Evolutionary conservation across 2,888 invertebrate genomes (phyloP).

Genomic region (Athripsodes cinereus): DNA sequence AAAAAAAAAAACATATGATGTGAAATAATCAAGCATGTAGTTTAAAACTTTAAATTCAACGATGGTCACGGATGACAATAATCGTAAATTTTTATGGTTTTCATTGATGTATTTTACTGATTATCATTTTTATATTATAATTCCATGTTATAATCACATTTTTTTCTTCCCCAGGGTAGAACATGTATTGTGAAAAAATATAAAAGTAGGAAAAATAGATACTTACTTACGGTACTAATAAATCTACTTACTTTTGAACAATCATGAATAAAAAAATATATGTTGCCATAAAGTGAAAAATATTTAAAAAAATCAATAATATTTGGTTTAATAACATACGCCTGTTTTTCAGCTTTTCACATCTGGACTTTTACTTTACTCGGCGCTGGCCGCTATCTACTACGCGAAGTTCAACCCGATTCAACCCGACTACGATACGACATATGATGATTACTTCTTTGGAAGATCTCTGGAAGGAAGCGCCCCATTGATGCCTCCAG

Average conservation of each 20-base stretch:
- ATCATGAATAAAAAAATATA: too few species aligned
- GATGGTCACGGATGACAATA: conserved; percentile 11
- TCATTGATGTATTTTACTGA: background rate
- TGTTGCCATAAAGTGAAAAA: too few species aligned
- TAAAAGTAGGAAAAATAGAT: too few species aligned
- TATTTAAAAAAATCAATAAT: too few species aligned
- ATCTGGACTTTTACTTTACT: conserved; percentile 72
- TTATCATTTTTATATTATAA: background rate
- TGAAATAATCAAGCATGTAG: too few species aligned
- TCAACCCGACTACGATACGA: conserved; percentile 67
- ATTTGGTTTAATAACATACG: too few species aligned
- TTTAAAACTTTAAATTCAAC: too few species aligned
- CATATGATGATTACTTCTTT: conserved; percentile 68
- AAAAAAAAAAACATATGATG: too few species aligned
- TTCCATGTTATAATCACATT: background rate
- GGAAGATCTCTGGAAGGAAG: conserved; percentile 54
- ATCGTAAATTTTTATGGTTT: conserved; percentile 26
- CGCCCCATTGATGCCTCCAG: conserved; percentile 36
- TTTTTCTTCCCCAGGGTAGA: conserved; percentile 1
- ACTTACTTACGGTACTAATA: too few species aligned
- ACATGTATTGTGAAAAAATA: too few species aligned
- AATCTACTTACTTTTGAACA: too few species aligned
- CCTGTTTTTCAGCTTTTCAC: conserved; percentile 82
- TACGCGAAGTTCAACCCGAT: conserved; percentile 83
- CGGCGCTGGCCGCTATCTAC: conserved; percentile 79